Conservation (phyloP, 2,797 vertebrate genomes). For the Neosilurus hyrtlii region DNA sequence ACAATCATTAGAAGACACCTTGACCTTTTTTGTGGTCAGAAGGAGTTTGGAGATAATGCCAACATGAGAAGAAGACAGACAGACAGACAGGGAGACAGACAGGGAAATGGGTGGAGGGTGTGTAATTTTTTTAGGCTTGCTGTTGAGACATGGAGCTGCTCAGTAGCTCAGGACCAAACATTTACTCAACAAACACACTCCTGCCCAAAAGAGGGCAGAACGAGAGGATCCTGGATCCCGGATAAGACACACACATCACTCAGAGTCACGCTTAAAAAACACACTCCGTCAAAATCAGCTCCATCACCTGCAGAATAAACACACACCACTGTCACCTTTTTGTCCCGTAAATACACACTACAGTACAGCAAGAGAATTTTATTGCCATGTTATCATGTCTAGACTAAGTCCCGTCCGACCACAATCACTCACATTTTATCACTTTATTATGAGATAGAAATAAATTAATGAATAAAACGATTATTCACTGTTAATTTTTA, state of each 20-base stretch:
- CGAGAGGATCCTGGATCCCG: not conserved
- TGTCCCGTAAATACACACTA: not conserved
- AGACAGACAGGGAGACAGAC: not conserved
- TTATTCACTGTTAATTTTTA: not conserved
- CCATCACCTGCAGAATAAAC: not conserved
- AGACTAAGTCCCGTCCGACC: not conserved
- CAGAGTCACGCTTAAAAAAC: not conserved
- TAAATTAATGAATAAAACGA: not conserved
- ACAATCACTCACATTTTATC: not conserved
- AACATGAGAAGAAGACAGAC: conserved; percentile 30
- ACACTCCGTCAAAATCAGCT: not conserved
- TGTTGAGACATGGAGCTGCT: conserved; percentile 35
- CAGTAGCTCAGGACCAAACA: conserved; percentile 54
- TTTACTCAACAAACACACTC: conserved; percentile 52
- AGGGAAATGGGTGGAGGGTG: not conserved
- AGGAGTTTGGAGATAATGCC: conserved; percentile 34
- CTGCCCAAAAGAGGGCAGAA: conserved; percentile 34
- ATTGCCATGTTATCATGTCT: not conserved
- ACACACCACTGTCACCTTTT: not conserved
- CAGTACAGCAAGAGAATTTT: not conserved
- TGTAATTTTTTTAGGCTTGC: conserved; percentile 22
- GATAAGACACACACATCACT: not conserved
- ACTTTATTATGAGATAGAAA: too few relatives aligned
- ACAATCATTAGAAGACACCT: conserved; percentile 46
- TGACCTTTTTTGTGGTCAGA: conserved; percentile 39